phyloP scores from a whole-genome alignment of 2,113 vertebrate genomes.

The Leucosticte australis region DNA sequence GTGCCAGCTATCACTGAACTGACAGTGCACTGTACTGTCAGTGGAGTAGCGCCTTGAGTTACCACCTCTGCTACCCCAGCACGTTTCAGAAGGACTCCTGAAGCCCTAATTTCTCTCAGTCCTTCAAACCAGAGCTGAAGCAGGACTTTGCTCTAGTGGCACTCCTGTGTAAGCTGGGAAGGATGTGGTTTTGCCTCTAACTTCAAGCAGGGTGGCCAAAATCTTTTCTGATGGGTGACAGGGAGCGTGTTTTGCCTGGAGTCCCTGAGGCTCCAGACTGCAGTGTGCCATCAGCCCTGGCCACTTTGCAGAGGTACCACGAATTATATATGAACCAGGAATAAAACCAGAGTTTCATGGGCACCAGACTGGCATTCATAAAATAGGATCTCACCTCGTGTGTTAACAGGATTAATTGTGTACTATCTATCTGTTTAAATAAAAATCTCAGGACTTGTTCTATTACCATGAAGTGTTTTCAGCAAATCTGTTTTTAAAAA shows the following conservation, averaged over 20 bases:
- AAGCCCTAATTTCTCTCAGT: not conserved
- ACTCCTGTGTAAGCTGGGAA: not conserved
- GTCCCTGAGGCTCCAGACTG: not conserved
- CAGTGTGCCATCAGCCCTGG: not conserved
- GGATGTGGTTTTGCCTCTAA: not conserved
- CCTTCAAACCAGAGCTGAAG: not conserved
- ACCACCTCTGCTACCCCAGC: not conserved
- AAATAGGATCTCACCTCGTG: not conserved
- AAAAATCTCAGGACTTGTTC: not conserved
- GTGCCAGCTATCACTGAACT: not conserved
- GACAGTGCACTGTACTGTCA: not conserved
- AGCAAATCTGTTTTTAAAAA: not conserved
- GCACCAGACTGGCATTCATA: not conserved
- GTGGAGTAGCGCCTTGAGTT: not conserved
- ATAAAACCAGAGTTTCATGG: not conserved
- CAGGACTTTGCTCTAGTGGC: not conserved
- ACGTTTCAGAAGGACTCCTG: rapidly evolving
- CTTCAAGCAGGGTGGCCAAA: not conserved
- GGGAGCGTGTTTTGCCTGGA: not conserved
- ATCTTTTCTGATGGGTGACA: not conserved
- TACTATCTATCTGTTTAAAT: not conserved
- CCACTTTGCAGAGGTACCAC: not conserved
- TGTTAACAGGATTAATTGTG: not conserved
- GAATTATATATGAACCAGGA: not conserved
- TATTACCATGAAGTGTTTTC: not conserved